Conservation (phyloP, 2,113 vertebrate species). For the Nanorana parkeri region DNA sequence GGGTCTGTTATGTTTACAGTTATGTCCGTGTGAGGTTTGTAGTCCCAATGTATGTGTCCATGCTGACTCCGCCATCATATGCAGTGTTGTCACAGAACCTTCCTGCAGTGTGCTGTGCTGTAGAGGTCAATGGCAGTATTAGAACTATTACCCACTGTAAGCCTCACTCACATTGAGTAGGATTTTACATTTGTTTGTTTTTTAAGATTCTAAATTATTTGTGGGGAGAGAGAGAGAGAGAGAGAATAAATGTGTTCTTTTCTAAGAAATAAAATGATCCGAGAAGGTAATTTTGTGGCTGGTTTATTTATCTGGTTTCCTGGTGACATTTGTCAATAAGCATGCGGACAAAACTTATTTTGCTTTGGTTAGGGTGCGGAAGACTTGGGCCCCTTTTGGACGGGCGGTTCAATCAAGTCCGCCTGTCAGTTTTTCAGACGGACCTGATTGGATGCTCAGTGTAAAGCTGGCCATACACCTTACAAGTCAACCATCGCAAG, state of each 20-base stretch:
- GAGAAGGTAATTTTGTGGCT: not conserved
- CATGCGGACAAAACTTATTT: too few species aligned
- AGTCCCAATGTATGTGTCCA: not conserved
- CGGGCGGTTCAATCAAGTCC: too few species aligned
- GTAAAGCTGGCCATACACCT: too few species aligned
- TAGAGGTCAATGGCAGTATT: conserved; percentile 21
- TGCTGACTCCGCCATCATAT: not conserved
- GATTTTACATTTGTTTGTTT: not conserved
- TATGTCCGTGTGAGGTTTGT: not conserved
- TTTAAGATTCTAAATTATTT: too few species aligned
- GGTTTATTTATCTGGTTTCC: not conserved
- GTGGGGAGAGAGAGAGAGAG: too few species aligned
- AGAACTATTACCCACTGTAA: not conserved
- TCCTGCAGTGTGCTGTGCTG: not conserved
- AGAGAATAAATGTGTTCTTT: not conserved
- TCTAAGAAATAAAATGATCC: not conserved
- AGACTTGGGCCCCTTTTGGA: too few species aligned
- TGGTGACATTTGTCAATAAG: not conserved
- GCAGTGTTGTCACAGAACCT: not conserved
- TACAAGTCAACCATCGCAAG: too few species aligned
- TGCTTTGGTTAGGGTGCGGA: too few species aligned
- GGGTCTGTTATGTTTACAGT: too few species aligned
- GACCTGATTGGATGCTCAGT: too few species aligned
- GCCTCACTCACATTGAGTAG: conserved; percentile 41
- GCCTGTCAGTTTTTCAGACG: too few species aligned